Base-by-base conservation (phyloP, 2,888 invertebrate genomes). In the Orthosia gothica region DNA sequence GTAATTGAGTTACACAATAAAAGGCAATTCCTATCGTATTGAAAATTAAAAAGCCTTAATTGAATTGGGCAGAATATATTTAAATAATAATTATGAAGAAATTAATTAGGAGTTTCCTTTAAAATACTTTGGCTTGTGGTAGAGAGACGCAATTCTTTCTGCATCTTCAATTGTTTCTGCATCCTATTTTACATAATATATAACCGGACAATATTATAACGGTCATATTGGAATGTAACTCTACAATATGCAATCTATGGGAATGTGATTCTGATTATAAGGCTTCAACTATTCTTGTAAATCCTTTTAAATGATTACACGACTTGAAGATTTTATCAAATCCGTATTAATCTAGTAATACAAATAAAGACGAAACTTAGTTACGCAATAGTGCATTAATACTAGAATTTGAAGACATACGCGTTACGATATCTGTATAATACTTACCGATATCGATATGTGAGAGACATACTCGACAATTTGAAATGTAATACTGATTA, bases 401-500 rank as follows among this genome's bases (percentile, higher is more conserved):
- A 55, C 13, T 26, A 32, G 26, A 57, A 15, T 23, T 63, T 40
- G 15, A 5, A 72, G 23, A 65, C 47, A 75, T 20, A 66, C 18
- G 23, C 9, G n/a, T 55, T 15, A 49, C 3, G 40, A 74, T 54
- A 74, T 61, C 26, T 23, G 64, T 69, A 13, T 69, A 23, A 47
- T 63, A 63, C 40, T 40, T 40, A 40, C 26, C 54, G 50, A 26
- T 70, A 71, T 64, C 79, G 49, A 26, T 23, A 62, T n/a, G 20
- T n/a, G 40, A 62, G 57, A 61, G 63, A 55, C 9, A 23, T 64
- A 64, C 55, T 59, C 12, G 7, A 67, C 45, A 50, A 26, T 12
- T 49, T 55, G 26, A 54, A 62, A 67, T 26, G 11, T 73, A 67
- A 74, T 74, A 68, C 64, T 68, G 54, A 64, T 15, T 26, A 74